A percentile compares a stretch with the other conserved stretches of the same genome.
Evolutionary conservation across 2,888 invertebrate species (phyloP).

Genomic region (Ptychoptera contaminata): DNA sequence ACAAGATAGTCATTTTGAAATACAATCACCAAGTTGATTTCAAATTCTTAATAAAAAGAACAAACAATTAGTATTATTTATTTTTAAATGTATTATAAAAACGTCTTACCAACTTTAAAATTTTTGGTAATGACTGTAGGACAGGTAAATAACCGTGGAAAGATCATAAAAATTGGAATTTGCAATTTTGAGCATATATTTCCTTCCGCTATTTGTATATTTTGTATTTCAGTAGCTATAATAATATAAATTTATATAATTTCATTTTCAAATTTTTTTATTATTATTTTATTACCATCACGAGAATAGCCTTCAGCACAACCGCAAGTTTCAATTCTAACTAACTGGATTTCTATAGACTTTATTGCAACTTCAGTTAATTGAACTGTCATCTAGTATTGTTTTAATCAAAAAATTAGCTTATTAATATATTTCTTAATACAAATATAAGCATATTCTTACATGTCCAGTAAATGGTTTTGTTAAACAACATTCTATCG

Average conservation of each 20-base stretch:
- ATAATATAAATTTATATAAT: slow-evolving; percentile 11
- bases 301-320: slow-evolving; percentile 78
- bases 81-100: too few relatives aligned
- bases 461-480: slow-evolving; percentile 82
- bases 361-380: slow-evolving; percentile 71
- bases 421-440: neutral
- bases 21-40: slow-evolving; percentile 80
- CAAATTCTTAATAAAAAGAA: slow-evolving; percentile 63
- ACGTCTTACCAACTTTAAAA: slow-evolving; percentile 90
- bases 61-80: slow-evolving; percentile 9
- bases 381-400: slow-evolving; percentile 52
- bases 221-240: slow-evolving; percentile 91
- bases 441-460: slow-evolving; percentile 8
- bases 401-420: neutral
- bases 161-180: slow-evolving; percentile 88
- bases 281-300: slow-evolving; percentile 46
- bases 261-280: neutral
- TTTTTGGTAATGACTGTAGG: slow-evolving; percentile 78
- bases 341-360: slow-evolving; percentile 86
- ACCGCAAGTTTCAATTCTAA: slow-evolving; percentile 90
- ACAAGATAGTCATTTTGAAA: slow-evolving; percentile 88
- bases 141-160: slow-evolving; percentile 89
- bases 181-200: slow-evolving; percentile 66
- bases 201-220: slow-evolving; percentile 92
- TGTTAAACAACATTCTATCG: slow-evolving; percentile 66